Conservation (phyloP, 1,140 invertebrate species). For the Glomeris maerens region DNA sequence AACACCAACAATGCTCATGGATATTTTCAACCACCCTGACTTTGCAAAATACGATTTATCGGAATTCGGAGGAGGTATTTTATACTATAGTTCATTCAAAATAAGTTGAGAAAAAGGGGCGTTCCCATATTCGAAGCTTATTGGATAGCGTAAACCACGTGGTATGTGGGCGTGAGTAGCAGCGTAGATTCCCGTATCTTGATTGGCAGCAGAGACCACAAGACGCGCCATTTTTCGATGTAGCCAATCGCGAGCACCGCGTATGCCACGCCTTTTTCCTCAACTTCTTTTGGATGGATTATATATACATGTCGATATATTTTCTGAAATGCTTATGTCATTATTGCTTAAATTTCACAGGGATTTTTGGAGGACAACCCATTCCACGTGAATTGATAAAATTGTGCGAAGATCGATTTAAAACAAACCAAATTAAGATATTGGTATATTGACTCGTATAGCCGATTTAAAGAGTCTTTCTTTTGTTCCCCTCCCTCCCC, state of each 20-base stretch:
- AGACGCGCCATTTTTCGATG: no score
- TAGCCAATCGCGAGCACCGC: no score
- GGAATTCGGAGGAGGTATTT: constrained; percentile 36
- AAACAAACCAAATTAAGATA: constrained; percentile 30
- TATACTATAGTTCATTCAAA: no score
- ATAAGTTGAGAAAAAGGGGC: no score
- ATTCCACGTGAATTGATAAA: constrained; percentile 54
- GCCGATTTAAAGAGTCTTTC: not conserved
- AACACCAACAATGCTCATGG: constrained; percentile 94
- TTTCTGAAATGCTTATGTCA: not conserved
- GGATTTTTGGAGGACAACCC: constrained; percentile 56
- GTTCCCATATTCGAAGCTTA: no score
- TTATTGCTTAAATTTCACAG: constrained; percentile 33
- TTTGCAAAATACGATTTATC: constrained; percentile 30
- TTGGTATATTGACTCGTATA: constrained; percentile 26
- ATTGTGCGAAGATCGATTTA: constrained; percentile 40
- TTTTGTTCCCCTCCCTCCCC: not conserved
- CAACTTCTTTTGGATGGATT: no score
- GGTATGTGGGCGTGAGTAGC: no score
- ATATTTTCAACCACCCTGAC: constrained; percentile 44
- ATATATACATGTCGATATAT: not conserved
- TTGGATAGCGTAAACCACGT: no score
- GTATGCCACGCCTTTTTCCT: no score
- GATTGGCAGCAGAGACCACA: no score
- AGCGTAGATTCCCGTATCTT: no score